phyloP scores from a whole-genome alignment of 2,888 invertebrate genomes.

The Nebria salina region DNA sequence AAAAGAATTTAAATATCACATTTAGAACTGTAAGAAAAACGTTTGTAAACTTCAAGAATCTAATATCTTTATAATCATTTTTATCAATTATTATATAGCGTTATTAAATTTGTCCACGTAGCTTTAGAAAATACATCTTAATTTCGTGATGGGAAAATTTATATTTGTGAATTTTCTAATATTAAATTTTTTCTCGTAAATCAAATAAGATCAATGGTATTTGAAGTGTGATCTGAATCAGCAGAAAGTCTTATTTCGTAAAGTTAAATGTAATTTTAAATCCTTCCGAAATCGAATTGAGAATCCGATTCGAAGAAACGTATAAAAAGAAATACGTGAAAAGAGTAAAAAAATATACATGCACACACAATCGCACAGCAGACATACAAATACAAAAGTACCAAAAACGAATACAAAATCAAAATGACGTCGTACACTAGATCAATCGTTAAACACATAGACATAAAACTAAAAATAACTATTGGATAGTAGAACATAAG shows the following conservation, averaged over 20 bases:
- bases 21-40: too few species aligned
- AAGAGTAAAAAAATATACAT: background rate
- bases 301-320: background rate
- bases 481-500: slow-evolving; percentile 12
- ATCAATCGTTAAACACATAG: slow-evolving; percentile 12
- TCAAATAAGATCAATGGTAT: background rate
- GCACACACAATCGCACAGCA: background rate
- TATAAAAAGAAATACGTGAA: background rate
- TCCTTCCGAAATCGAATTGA: background rate
- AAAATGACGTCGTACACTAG: slow-evolving; percentile 4
- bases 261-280: background rate
- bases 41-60: too few species aligned
- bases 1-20: too few species aligned
- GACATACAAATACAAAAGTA: background rate
- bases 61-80: too few species aligned
- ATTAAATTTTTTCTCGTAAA: background rate
- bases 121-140: too few species aligned
- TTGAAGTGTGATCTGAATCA: slow-evolving; percentile 1
- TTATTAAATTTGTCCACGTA: too few species aligned
- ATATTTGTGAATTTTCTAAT: background rate
- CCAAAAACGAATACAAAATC: slow-evolving; percentile 6
- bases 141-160: background rate
- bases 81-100: too few species aligned
- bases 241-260: background rate
- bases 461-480: background rate